Percentiles rank a stretch among this genome's conserved stretches.
Evolutionary conservation across 2,797 vertebrate species (phyloP).

Genomic region (Triplophysa yarkandensis): DNA sequence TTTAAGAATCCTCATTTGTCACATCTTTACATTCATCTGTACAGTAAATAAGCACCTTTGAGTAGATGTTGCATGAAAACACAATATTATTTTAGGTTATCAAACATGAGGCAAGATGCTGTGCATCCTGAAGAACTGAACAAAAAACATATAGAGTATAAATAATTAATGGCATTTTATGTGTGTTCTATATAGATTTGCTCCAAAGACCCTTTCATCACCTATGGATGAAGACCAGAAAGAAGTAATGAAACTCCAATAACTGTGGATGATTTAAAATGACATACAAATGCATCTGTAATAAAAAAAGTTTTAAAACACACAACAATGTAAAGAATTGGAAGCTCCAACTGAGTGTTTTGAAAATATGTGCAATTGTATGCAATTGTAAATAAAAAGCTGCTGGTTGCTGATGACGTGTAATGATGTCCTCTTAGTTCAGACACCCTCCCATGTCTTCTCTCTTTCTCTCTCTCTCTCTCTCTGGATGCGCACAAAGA

Average conservation of each 20-base stretch:
- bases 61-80: neutral
- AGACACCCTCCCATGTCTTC: constrained; percentile 16
- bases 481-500: constrained; percentile 4
- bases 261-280: neutral
- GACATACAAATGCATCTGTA: neutral
- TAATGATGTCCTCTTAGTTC: neutral
- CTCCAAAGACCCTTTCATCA: constrained; percentile 21
- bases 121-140: neutral
- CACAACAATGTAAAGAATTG: neutral
- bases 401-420: constrained; percentile 27
- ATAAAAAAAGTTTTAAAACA: neutral
- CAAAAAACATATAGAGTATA: too few relatives aligned
- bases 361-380: neutral
- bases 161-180: too few relatives aligned
- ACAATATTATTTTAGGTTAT: neutral
- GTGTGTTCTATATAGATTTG: constrained; percentile 32
- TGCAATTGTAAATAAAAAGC: neutral
- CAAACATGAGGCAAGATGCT: neutral
- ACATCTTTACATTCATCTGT: neutral
- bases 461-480: neutral
- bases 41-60: neutral
- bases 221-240: constrained; percentile 47
- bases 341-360: neutral
- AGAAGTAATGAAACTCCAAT: constrained; percentile 51
- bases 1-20: neutral